Percentiles rank a stretch among this genome's conserved stretches.
Conservation (phyloP, 2,113 vertebrate species). For the Hydrochoerus hydrochaeris region DNA sequence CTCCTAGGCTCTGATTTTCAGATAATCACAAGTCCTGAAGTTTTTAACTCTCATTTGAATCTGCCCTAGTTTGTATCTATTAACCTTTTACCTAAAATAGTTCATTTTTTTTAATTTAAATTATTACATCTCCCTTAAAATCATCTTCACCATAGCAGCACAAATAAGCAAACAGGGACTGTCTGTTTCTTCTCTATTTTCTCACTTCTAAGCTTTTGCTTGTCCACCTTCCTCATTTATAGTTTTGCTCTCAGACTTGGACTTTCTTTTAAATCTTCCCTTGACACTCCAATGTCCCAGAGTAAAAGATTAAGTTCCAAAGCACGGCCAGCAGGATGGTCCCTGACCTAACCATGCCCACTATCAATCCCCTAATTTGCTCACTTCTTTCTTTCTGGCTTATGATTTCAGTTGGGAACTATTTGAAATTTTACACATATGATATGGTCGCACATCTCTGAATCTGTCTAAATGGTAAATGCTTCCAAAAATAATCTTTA, state of each 20-base stretch:
- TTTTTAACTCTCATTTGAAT: background rate
- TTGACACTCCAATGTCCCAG: background rate
- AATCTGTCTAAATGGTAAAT: fast-evolving
- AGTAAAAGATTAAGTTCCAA: background rate
- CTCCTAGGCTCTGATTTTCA: background rate
- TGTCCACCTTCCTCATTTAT: background rate
- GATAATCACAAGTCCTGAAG: background rate
- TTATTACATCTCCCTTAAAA: background rate
- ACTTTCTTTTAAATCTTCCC: background rate
- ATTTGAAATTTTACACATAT: background rate
- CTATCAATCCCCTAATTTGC: background rate
- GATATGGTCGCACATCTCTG: background rate
- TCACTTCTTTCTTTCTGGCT: background rate
- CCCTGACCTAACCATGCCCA: too few species aligned
- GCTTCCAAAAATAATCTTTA: background rate
- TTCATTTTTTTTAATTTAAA: background rate
- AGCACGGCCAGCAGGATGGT: background rate
- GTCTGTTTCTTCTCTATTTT: background rate
- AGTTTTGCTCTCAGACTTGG: background rate
- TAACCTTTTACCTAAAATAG: background rate
- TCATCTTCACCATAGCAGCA: background rate
- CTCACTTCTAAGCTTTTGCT: background rate
- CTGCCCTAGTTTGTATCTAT: background rate
- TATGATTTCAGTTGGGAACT: background rate
- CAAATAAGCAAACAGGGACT: background rate